These are phyloP conservation scores for Acanthurus leucopareius DNA, from an alignment of 2,797 vertebrate genomes.

Conservation along the genomic window DNA sequence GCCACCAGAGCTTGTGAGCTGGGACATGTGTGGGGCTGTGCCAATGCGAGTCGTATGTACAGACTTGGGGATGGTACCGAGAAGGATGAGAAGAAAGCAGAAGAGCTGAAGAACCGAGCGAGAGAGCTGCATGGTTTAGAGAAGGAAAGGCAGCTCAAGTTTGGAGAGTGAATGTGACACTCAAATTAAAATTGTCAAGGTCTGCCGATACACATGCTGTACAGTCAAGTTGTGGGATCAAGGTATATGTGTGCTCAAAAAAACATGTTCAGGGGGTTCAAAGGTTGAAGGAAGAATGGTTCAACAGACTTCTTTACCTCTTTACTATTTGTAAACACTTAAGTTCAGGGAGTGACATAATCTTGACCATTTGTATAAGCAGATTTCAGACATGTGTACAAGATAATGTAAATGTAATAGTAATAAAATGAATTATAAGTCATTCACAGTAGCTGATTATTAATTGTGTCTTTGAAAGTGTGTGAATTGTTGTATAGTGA, in stretches of 20 bases:
- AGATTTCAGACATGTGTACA: constrained; percentile 8
- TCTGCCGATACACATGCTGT: not conserved
- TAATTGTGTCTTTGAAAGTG: not conserved
- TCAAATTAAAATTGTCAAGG: not conserved
- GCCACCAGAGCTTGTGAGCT: constrained; percentile 92
- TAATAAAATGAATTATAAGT: not conserved
- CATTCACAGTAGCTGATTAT: not conserved
- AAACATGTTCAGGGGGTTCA: constrained; percentile 64
- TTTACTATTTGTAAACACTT: constrained; percentile 16
- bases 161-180: constrained; percentile 84
- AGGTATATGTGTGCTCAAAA: constrained; percentile 15
- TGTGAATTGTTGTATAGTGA: constrained; percentile 2
- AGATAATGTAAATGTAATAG: not conserved
- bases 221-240: not conserved
- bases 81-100: constrained; percentile 91
- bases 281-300: not conserved
- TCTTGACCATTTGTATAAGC: not conserved
- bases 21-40: constrained; percentile 95
- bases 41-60: constrained; percentile 97
- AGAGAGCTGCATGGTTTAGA: constrained; percentile 87
- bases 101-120: constrained; percentile 92
- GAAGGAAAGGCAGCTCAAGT: constrained; percentile 88
- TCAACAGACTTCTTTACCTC: not conserved
- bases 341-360: not conserved
- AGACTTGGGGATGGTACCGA: constrained; percentile 92